phyloP scores from a whole-genome alignment of 2,797 vertebrate genomes.

The Agapornis canus region DNA sequence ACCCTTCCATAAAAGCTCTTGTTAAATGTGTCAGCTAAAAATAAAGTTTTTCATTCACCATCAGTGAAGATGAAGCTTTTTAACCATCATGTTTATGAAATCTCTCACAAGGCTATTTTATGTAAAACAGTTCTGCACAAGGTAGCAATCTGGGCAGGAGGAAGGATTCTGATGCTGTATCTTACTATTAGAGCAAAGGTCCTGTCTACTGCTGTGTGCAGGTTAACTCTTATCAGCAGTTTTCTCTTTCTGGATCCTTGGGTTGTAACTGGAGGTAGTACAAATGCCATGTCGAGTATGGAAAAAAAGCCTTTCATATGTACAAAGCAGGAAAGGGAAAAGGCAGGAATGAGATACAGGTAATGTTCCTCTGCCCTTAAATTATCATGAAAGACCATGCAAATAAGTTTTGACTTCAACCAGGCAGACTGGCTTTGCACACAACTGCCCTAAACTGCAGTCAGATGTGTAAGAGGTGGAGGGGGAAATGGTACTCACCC shows the following conservation, averaged over 20 bases:
- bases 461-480: background rate
- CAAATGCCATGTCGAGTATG: background rate
- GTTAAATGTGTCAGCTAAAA: background rate
- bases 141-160: background rate
- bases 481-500: rapidly evolving
- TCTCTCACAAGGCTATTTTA: background rate
- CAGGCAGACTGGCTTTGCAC: background rate
- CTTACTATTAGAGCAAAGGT: background rate
- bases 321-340: background rate
- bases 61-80: background rate
- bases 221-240: background rate
- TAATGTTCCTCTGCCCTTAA: background rate
- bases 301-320: background rate
- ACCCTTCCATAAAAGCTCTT: background rate
- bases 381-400: background rate
- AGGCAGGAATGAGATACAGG: background rate
- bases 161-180: background rate
- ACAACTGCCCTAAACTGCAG: background rate
- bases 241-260: background rate
- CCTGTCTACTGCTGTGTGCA: background rate
- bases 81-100: background rate
- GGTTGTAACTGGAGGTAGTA: background rate
- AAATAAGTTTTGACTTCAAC: background rate
- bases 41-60: background rate
- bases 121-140: background rate